phyloP scores from a whole-genome alignment of 2,888 invertebrate genomes.

The Lissocephala sabroskyi region DNA sequence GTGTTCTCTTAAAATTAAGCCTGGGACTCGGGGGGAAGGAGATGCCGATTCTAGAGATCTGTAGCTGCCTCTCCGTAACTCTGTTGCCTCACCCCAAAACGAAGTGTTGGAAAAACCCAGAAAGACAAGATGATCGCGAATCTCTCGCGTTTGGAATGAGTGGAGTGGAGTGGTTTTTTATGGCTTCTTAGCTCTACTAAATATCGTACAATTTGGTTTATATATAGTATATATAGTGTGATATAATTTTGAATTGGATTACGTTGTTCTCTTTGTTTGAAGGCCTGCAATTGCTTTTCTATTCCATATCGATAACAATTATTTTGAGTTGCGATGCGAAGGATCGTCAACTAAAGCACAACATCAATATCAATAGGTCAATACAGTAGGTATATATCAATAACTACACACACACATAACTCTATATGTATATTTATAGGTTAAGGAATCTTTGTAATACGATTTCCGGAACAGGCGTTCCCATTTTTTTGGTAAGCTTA shows the following conservation, averaged over 20 bases:
- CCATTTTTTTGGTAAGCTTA: slow-evolving; percentile 1
- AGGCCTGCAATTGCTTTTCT: slow-evolving; percentile 53
- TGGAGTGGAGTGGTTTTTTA: no score
- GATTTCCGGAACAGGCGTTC: slow-evolving; percentile 10
- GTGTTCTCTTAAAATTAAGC: no score
- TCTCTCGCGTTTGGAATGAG: no score
- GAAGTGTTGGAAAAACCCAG: no score
- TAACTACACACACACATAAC: slow-evolving; percentile 29
- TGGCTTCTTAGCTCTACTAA: no score
- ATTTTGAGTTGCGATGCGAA: slow-evolving; percentile 11
- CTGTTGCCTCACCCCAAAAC: no score
- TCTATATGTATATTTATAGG: slow-evolving; percentile 19
- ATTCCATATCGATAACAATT: slow-evolving; percentile 14
- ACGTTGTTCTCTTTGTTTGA: slow-evolving; percentile 16
- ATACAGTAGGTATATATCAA: slow-evolving; percentile 16
- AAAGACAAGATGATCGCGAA: no score
- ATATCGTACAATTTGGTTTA: no score
- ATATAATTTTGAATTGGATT: slow-evolving; percentile 18
- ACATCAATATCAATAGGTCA: slow-evolving; percentile 34
- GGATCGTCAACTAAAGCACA: slow-evolving; percentile 26
- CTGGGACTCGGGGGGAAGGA: no score
- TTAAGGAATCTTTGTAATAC: no score
- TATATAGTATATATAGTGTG: slow-evolving; percentile 10
- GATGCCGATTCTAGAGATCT: no score
- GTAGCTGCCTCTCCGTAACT: no score